Base-by-base conservation (phyloP, 2,888 invertebrate species). In the Eupeodes luniger region DNA sequence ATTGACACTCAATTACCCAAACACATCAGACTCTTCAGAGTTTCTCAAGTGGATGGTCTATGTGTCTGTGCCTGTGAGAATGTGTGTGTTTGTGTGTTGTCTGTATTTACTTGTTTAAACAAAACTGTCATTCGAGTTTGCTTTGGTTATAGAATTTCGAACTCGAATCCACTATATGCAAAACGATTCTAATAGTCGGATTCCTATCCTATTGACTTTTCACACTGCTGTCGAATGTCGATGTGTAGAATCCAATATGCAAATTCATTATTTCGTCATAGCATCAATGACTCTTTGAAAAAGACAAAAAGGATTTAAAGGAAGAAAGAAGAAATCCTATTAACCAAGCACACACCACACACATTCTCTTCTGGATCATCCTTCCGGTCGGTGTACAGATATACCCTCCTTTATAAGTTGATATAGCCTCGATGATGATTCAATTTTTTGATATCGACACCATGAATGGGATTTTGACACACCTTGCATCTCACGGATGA, bases 371-470 rank as follows among this genome's bases (percentile, higher is more conserved):
- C 69, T 1, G 27, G 27, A 27, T 27, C 27, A 27, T 27, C 27
- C 27, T 27, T 27, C 27, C 27, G 27, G 27, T 27, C 3, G 27
- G 2, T 27, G 27, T n/a, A 62, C n/a, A 47, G 12, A 9, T 12
- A 74, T 34, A 61, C 16, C 3, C 27, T 64, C 19, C 19, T 1
- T 19, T 19, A 12, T 4, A 53, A 44, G 44, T 9, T 19, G 4
- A 36, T 40, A 34, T 19, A 70, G 47, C 19, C 27, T 5, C 34
- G 79, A 84, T 77, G 84, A 84, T 84, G 87, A 84, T 84, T 87
- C 87, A 84, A 84, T 84, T 84, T 84, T 74, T 87, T 84, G 84
- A 84, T 87, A 87, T 77, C 84, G 49, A 87, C 86, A 80, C 86
- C 79, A 80, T 87, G 86, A 80, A 76, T 76, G 79, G 55, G 74